Evolutionary conservation across 2,113 vertebrate species (phyloP), one percentile per base, ranked within the genome.

Genomic region (Pseudopipra pipra): DNA sequence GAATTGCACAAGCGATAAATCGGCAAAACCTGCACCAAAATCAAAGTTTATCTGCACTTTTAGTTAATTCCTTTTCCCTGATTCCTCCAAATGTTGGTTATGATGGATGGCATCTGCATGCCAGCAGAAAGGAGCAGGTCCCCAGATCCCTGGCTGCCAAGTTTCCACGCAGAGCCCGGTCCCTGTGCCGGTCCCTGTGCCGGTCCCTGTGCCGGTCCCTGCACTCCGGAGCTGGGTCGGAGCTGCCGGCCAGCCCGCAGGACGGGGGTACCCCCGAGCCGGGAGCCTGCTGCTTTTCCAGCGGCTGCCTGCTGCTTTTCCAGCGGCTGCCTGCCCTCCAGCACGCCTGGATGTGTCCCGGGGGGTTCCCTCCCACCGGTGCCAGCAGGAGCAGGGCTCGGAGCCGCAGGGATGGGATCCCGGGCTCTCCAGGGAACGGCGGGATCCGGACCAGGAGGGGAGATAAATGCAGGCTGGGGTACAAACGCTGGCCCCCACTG

Each of bases 271-370:
- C 66, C 91, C 96, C 91, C 70, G 81, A 84, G 96, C 94, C 8
- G 77, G 89, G 70, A 90, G 47, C 62, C 70, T 88, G 87, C 70
- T 88, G 87, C 8, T 46, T 9, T 46, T 46, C 44, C 44, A 46
- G 44, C 4, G 44, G 44, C 44, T 46, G 44, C 44, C 44, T 20
- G 44, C 43, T 11, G 43, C 44, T 55, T 96, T 94, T 70, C 88
- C 93, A 35, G 85, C 41, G 16, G 33, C 79, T 97, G 90, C 82
- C 41, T 90, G 87, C 94, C 97, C 97, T 52, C 55, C 95, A 89
- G 97, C 97, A 59, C 2, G 27, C 85, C 51, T 0, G 39, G 30
- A 2, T 22, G 85, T n/a, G 67, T 52, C 93, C 95, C 87, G 14
- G 22, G n/a, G 72, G 76, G 84, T 56, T 8, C 20, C 75, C 63